phyloP scores from a whole-genome alignment of 1,140 invertebrate species.

The Drosophila quadrilineata region DNA sequence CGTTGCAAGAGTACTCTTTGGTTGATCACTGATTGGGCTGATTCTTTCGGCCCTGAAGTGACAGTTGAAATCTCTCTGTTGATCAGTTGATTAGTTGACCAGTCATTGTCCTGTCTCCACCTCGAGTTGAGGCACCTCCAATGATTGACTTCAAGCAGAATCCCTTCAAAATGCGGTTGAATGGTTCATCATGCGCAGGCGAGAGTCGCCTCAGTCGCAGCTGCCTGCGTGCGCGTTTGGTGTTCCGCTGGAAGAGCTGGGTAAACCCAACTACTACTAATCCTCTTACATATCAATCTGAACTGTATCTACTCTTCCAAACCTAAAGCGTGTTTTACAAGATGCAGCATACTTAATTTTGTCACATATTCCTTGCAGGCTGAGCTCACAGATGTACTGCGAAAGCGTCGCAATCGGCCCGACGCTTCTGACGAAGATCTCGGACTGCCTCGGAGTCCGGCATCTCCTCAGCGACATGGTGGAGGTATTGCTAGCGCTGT shows the following conservation, averaged over 20 bases:
- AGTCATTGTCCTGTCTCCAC: conserved; percentile 53
- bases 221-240: conserved; percentile 69
- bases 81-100: too few species aligned
- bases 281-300: background rate
- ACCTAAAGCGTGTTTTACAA: too few species aligned
- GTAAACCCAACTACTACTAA: conserved; percentile 53
- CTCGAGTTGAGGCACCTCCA: conserved; percentile 27
- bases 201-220: conserved; percentile 67
- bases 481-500: background rate
- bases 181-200: conserved; percentile 34
- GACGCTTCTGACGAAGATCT: conserved; percentile 80
- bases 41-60: too few species aligned
- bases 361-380: conserved; percentile 42
- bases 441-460: conserved; percentile 74
- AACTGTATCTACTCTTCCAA: background rate
- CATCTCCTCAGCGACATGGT: conserved; percentile 68
- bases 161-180: conserved; percentile 76
- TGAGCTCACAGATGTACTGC: conserved; percentile 79
- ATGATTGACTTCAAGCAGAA: conserved; percentile 80
- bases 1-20: too few species aligned
- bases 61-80: conserved; percentile 10
- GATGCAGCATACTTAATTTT: too few species aligned
- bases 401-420: conserved; percentile 75
- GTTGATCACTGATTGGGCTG: too few species aligned
- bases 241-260: conserved; percentile 80